Evolutionary conservation across 1,140 invertebrate species (phyloP), one percentile per base, ranked within the genome.

Genomic region (Heliconius hermathena): DNA sequence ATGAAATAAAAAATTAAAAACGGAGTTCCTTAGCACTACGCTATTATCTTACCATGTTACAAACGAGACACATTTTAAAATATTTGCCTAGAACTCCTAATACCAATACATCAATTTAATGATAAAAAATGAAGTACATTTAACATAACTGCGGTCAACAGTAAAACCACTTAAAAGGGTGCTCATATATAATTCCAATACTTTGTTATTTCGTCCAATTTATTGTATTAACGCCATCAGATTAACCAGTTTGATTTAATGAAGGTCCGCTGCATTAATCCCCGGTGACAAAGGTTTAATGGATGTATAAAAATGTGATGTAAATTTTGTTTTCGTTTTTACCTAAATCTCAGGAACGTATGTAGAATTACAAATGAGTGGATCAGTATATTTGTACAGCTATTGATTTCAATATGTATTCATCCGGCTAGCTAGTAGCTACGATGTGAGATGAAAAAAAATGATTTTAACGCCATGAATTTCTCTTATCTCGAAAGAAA

Each of bases 241-340:
- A 66, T 66, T 66, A 66, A 66, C 22, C 60, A 66, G 22, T 66
- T 66, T 66, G 60, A 66, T 66, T 66, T 66, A 66, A 66, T 66
- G 60, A 66, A 66, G 60, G 60, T 29, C 22, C 26, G 60, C n/a
- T 66, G 60, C 60, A 29, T 29, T 66, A 66, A 66, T 66, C 60
- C 60, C 60, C 22, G 60, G 60, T 26, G 60, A 66, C 60, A 66
- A 66, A 66, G 60, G 60, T 66, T 66, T 66, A 66, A 66, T 29
- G 60, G 60, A n/a, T 66, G 13, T 66, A n/a, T 66, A 66, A 66
- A 66, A 66, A 66, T 66, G 8, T 29, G 3, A 66, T n/a, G n/a
- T 29, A 29, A 29, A 29, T 26, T 66, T 29, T 66, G 26, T 66
- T 8, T 57, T 46, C n/a, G 6, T 57, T 29, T 66, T 26, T 66